phyloP scores from a whole-genome alignment of 37 sponge, comb jelly and placozoan species.

The Spongia lamella region DNA sequence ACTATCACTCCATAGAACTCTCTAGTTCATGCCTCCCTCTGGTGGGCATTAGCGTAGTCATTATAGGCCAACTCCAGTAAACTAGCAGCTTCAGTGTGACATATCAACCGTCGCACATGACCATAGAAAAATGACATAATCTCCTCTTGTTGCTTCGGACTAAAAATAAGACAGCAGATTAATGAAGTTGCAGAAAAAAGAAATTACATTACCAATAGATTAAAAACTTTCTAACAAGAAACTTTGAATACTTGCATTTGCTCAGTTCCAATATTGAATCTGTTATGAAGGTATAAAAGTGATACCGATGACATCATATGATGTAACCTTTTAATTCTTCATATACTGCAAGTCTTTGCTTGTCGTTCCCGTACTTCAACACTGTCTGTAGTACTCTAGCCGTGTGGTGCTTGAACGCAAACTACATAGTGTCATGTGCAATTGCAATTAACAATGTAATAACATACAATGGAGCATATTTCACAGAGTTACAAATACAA shows the following conservation, averaged over 20 bases:
- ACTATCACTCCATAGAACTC: conserved; percentile 75
- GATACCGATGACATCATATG: too few species aligned
- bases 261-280: conserved; percentile 69
- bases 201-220: conserved; percentile 71
- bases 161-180: conserved; percentile 13
- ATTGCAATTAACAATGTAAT: too few species aligned
- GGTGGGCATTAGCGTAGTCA: conserved; percentile 75
- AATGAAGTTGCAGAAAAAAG: background rate
- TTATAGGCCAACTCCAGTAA: conserved; percentile 90
- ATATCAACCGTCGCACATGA: conserved; percentile 56
- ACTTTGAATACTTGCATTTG: conserved; percentile 90
- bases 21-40: conserved; percentile 70
- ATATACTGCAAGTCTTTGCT: conserved; percentile 58
- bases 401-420: conserved; percentile 81
- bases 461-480: too few species aligned
- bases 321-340: conserved; percentile 66
- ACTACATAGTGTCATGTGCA: too few species aligned
- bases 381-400: conserved; percentile 80
- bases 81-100: conserved; percentile 83
- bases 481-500: too few species aligned
- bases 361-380: conserved; percentile 74
- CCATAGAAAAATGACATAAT: conserved; percentile 61
- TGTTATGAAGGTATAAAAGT: conserved; percentile 1
- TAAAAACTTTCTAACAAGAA: conserved; percentile 75
- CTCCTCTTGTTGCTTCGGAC: conserved; percentile 34